These are phyloP conservation scores for Lacanobia oleracea DNA, from an alignment of 2,888 invertebrate species.

Conservation along the genomic window DNA sequence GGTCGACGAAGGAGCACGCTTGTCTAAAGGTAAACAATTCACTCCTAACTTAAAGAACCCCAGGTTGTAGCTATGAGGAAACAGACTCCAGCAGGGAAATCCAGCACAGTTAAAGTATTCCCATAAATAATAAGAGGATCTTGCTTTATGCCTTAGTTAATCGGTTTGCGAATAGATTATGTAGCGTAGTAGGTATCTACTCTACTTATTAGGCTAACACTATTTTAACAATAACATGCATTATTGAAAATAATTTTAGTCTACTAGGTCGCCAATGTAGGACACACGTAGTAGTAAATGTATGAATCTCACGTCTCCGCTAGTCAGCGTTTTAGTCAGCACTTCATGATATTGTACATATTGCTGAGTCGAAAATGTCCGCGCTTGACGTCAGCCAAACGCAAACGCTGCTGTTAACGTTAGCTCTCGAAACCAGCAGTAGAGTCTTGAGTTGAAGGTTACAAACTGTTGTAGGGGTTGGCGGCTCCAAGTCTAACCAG, in stretches of 20 bases:
- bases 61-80: too few relatives aligned
- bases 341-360: conserved; percentile 5
- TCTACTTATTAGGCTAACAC: background rate
- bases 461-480: background rate
- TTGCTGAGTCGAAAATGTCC: conserved; percentile 8
- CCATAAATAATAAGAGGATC: too few relatives aligned
- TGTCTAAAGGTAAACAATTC: background rate
- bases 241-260: background rate
- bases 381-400: conserved; percentile 17
- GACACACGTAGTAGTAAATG: conserved; percentile 8
- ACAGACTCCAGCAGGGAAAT: too few relatives aligned
- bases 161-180: background rate
- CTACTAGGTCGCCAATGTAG: background rate
- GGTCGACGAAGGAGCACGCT: background rate
- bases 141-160: too few relatives aligned
- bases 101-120: too few relatives aligned
- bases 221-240: background rate
- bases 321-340: conserved; percentile 23
- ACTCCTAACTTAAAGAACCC: background rate
- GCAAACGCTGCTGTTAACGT: conserved; percentile 27
- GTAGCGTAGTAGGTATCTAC: background rate
- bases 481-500: background rate
- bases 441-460: background rate
- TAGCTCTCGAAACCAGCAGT: conserved; percentile 11
- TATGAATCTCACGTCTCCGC: conserved; percentile 13